These are phyloP conservation scores for Macrophya annulata DNA, from an alignment of 2,888 invertebrate species.

Conservation along the genomic window DNA sequence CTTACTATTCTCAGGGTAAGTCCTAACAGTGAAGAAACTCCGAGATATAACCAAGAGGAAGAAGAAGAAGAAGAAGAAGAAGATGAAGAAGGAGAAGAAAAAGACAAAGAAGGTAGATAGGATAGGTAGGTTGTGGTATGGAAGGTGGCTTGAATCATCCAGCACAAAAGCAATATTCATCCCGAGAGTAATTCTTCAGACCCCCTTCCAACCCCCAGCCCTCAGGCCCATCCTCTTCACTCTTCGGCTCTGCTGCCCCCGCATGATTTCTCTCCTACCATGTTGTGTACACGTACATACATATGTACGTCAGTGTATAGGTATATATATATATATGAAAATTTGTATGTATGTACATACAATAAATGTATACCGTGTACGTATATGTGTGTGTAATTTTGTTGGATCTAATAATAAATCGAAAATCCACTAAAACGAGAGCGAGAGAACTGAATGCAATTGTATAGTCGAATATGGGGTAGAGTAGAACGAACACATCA, in stretches of 20 bases:
- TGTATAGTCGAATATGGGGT: background rate
- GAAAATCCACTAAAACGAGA: background rate
- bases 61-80: background rate
- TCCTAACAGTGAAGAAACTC: conserved; percentile 8
- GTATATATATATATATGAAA: background rate
- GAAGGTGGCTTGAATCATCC: conserved; percentile 40
- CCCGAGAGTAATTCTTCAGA: conserved; percentile 46
- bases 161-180: conserved; percentile 48
- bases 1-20: conserved; percentile 46
- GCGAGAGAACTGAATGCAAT: background rate
- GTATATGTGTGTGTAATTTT: background rate
- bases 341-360: too few species aligned
- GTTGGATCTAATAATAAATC: conserved; percentile 1
- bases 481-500: background rate
- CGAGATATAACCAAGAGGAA: background rate
- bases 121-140: background rate
- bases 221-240: background rate
- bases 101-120: background rate
- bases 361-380: too few species aligned
- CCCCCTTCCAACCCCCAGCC: background rate
- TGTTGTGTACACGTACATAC: background rate
- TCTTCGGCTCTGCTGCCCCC: conserved; percentile 19
- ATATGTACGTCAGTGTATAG: background rate
- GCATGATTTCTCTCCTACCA: background rate
- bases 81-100: conserved; percentile 17